A percentile compares a stretch with the other conserved stretches of the same genome.
Evolutionary conservation across 2,797 vertebrate genomes (phyloP).

Genomic region (Molossus alvarezi): DNA sequence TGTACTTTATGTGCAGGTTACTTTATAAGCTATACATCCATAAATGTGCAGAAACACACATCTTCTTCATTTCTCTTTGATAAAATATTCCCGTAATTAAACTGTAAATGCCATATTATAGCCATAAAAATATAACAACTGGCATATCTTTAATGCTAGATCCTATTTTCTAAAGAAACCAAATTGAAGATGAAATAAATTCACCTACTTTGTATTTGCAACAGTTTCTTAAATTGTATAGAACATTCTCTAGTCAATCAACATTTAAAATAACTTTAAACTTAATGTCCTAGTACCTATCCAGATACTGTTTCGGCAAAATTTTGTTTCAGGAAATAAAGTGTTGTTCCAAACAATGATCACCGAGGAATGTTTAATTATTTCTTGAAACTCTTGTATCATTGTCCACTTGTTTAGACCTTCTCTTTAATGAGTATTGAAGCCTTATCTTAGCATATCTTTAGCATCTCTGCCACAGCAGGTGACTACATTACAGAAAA

Average conservation of each 20-base stretch:
- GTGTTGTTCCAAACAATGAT: slow-evolving; percentile 55
- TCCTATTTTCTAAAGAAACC: slow-evolving; percentile 37
- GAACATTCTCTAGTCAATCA: slow-evolving; percentile 67
- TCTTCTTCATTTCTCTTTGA: not conserved
- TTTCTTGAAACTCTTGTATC: slow-evolving; percentile 52
- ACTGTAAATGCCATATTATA: not conserved
- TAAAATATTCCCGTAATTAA: not conserved
- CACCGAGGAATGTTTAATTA: slow-evolving; percentile 71
- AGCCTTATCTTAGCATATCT: not conserved
- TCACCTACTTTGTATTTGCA: slow-evolving; percentile 54
- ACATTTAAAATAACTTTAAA: slow-evolving; percentile 80
- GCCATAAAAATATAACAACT: not conserved
- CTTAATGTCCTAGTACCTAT: slow-evolving; percentile 68
- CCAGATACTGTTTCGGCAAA: slow-evolving; percentile 76
- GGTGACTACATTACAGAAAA: not conserved
- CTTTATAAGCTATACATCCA: not conserved
- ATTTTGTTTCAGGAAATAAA: slow-evolving; percentile 77
- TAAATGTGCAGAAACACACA: not conserved
- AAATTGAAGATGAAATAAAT: slow-evolving; percentile 1
- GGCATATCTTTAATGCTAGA: not conserved
- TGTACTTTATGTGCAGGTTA: not conserved
- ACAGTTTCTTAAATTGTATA: slow-evolving; percentile 40
- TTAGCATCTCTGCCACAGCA: not conserved
- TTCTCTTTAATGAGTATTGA: not conserved
- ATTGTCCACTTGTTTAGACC: slow-evolving; percentile 49